phyloP scores from a whole-genome alignment of 2,113 vertebrate species.

The Siniperca knerii region DNA sequence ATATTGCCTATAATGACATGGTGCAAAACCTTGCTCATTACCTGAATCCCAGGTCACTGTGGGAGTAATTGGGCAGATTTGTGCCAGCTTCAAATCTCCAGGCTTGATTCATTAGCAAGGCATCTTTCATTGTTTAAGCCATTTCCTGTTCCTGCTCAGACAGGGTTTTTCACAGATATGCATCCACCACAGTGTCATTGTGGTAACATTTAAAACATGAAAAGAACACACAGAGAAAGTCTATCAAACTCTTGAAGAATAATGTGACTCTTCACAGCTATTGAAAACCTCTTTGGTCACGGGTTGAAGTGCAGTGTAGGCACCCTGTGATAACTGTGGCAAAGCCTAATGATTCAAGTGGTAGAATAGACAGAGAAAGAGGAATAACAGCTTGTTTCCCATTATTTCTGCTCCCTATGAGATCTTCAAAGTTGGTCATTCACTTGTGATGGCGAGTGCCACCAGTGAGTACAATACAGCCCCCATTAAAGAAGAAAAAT shows the following conservation, averaged over 20 bases:
- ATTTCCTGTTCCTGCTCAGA: constrained; percentile 21
- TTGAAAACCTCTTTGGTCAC: neutral
- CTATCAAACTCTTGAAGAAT: neutral
- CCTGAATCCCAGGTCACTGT: constrained; percentile 52
- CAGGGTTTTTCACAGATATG: neutral
- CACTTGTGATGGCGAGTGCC: neutral
- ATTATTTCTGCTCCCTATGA: constrained; percentile 22
- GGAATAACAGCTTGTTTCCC: constrained; percentile 8
- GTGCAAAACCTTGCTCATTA: constrained; percentile 55
- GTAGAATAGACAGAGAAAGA: neutral
- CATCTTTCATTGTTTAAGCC: constrained; percentile 12
- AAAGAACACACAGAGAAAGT: neutral
- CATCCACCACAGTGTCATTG: neutral
- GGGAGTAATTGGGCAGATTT: constrained; percentile 50
- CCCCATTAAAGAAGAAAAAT: neutral
- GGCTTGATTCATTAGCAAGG: constrained; percentile 30
- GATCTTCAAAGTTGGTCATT: neutral
- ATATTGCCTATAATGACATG: constrained; percentile 38
- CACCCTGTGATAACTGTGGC: neutral
- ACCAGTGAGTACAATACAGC: neutral
- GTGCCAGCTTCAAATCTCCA: constrained; percentile 41
- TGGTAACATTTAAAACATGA: neutral
- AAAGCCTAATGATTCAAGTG: constrained; percentile 8
- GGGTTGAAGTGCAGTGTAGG: neutral
- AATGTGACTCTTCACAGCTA: neutral